Evolutionary conservation across 2,113 vertebrate genomes (phyloP), one percentile per base, ranked within the genome.

Genomic region (Oryzias melastigma): DNA sequence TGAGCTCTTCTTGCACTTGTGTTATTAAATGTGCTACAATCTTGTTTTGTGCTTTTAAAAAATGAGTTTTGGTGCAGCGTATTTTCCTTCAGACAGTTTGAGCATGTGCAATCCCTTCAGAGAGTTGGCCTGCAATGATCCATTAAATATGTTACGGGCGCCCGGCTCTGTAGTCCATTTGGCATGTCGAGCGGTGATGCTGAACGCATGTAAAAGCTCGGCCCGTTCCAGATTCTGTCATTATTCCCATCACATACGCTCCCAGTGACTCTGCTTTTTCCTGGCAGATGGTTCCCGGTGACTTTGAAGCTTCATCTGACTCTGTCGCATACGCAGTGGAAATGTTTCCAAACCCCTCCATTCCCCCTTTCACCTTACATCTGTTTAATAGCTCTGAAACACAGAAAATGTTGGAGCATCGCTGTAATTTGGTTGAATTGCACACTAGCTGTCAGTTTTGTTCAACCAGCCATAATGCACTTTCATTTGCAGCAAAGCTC

Each of bases 151-250:
- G 75, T 85, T 61, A 72, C 66, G 81, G 68, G 58, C 25, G 55
- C 65, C 58, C 17, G 43, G 80, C 78, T 83, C 83, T 79, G 83
- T 71, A 83, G 75, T 83, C 83, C 73, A 77, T 85, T 87, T 80
- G 67, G 71, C 78, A 68, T 61, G 75, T 65, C 73, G 85, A 73
- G 71, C 75, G 70, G 70, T 47, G 82, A 83, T 78, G 80, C 82
- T 67, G 73, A 86, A 86, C 68, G 68, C 71, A 79, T 85, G 68
- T 82, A 67, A 69, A 83, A 71, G 29, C 71, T 52, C 68, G 53
- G 71, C 61, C 54, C 58, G 77, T 51, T 65, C 62, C 70, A 65
- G 50, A 67, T 75, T 67, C 55, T 59, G 75, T 72, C 65, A 12
- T 78, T 80, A 85, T 80, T 83, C 78, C 74, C 71, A 59, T 86